Base-by-base conservation (phyloP, 2,888 invertebrate genomes). In the Sarcophaga caerulescens region DNA sequence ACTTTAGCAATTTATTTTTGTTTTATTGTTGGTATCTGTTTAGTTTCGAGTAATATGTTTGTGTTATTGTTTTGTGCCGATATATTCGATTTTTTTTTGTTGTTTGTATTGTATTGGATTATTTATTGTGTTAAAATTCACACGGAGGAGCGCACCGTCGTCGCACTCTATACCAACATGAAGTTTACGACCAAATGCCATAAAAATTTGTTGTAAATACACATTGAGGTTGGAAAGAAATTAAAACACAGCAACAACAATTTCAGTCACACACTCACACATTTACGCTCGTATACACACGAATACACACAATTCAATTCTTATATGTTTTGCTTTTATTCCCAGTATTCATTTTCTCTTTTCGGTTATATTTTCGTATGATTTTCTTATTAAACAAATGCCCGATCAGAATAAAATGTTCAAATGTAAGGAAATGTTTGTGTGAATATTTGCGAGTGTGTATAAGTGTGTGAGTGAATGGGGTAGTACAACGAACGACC, bases 181-280 rank as follows among this genome's bases (percentile, higher is more conserved):
- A 91, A 92, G 93, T 93, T 93, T 93, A 93, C 91, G 93, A 92
- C 92, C 92, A 92, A 93, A 93, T 93, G 93, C 92, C 92, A 93
- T 93, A 92, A 93, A 93, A 93, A 88, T 91, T 92, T 92, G 92
- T 90, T 92, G 91, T 92, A 91, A 92, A 92, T 92, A 91, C 90
- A 89, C 90, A 89, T 89, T 88, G 90, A 90, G 90, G 88, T 89
- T 88, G 88, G 84, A 88, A 88, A 87, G 85, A 79, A 84, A 81
- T 73, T 70, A 77, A 77, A 60, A 81, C 19, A 79, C 19, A 65
- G 59, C 25, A 21, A 52, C 52, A 59, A 63, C 47, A 70, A 47
- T 17, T 14, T 73, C 70, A 63, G 25, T 80, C 80, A 74, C 52
- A 74, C 60, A 69, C 68, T 45, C 35, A 45, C 66, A 76, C 23